phyloP scores from a whole-genome alignment of 1,140 invertebrate species.

The Tachypleus tridentatus region DNA sequence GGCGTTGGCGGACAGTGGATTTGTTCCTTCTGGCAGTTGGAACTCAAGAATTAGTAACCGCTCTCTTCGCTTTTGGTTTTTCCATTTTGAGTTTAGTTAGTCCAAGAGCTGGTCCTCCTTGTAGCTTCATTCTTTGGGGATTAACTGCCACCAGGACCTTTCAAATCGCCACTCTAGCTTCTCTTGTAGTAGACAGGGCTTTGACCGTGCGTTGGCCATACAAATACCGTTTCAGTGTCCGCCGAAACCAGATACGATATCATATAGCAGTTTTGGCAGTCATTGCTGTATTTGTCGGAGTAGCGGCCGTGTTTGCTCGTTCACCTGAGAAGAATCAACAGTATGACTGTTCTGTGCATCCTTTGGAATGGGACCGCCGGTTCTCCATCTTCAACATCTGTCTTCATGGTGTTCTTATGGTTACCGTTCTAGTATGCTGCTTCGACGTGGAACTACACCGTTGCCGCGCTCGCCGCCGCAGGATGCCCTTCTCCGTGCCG shows the following conservation, averaged over 20 bases:
- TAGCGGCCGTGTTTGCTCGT: slow-evolving; percentile 30
- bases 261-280: slow-evolving; percentile 41
- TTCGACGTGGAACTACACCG: slow-evolving; percentile 22
- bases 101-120: slow-evolving; percentile 29
- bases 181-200: slow-evolving; percentile 39
- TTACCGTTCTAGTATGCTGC: slow-evolving; percentile 30
- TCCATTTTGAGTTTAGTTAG: slow-evolving; percentile 38
- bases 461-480: slow-evolving; percentile 20
- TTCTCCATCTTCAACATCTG: slow-evolving; percentile 40
- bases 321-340: not conserved
- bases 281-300: slow-evolving; percentile 37
- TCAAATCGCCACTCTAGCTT: slow-evolving; percentile 41
- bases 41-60: slow-evolving; percentile 37
- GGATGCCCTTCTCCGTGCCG: slow-evolving; percentile 22
- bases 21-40: slow-evolving; percentile 41
- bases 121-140: slow-evolving; percentile 39
- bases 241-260: slow-evolving; percentile 41
- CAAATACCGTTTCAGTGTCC: slow-evolving; percentile 37
- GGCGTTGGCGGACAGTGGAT: slow-evolving; percentile 41
- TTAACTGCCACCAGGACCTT: slow-evolving; percentile 41
- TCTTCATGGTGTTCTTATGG: slow-evolving; percentile 35
- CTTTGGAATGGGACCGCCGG: slow-evolving; percentile 36
- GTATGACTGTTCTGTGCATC: slow-evolving; percentile 35
- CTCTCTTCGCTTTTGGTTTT: slow-evolving; percentile 37
- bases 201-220: slow-evolving; percentile 37